Evolutionary conservation across 23 tunicate genomes (phyloP).

Genomic region (Clavelina lepadiformis): DNA sequence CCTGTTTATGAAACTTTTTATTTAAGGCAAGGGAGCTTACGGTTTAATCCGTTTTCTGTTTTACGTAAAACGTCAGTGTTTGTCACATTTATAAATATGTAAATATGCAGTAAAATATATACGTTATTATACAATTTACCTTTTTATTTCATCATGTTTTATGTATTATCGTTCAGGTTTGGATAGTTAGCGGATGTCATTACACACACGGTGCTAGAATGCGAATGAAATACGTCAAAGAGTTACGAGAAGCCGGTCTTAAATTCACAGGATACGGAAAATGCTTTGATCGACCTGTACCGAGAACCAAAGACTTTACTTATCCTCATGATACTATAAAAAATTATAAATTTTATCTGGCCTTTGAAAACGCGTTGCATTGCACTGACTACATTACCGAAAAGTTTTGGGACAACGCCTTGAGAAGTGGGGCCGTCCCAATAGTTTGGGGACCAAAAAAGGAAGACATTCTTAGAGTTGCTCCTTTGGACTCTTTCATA

Average conservation of each 20-base stretch:
- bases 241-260: conserved; percentile 1
- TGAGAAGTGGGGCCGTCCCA: conserved; percentile 8
- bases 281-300: neutral
- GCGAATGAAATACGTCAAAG: conserved; percentile 8
- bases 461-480: conserved; percentile 6
- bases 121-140: too few relatives aligned
- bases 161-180: conserved; percentile 9
- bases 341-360: conserved; percentile 14
- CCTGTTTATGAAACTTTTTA: too few relatives aligned
- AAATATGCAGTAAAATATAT: too few relatives aligned
- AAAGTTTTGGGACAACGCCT: conserved; percentile 27
- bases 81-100: too few relatives aligned
- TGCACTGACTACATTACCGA: conserved; percentile 25
- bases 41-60: too few relatives aligned
- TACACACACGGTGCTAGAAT: conserved; percentile 9
- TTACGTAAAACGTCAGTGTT: too few relatives aligned
- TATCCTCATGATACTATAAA: neutral
- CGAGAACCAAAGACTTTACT: neutral
- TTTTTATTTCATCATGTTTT: too few relatives aligned
- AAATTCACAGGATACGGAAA: conserved; percentile 1
- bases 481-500: conserved; percentile 24
- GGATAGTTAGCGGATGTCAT: conserved; percentile 2
- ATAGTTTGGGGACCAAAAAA: conserved; percentile 16
- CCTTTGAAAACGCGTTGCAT: conserved; percentile 13
- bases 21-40: too few relatives aligned